These are phyloP conservation scores for Drosophila leontia DNA, from an alignment of 1,140 invertebrate species.

Conservation along the genomic window DNA sequence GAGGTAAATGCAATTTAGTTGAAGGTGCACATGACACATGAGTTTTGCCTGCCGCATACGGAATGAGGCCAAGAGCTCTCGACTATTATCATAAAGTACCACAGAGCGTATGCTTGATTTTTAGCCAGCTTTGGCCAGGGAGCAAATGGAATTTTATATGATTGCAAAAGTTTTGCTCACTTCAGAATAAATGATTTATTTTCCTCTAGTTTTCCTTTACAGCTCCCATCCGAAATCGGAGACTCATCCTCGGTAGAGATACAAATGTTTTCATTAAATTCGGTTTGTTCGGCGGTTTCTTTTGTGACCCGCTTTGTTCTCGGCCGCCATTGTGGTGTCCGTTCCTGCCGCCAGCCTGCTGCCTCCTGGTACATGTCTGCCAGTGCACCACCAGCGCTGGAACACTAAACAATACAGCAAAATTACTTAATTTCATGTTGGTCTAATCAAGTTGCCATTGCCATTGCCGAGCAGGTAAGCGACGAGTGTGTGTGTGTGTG, in stretches of 20 bases:
- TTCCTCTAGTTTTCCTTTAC: conserved; percentile 3
- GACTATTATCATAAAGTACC: conserved; percentile 26
- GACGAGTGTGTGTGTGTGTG: conserved; percentile 38
- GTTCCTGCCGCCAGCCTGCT: neutral
- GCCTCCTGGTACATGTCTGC: neutral
- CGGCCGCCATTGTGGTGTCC: conserved; percentile 51
- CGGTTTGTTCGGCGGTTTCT: conserved; percentile 58
- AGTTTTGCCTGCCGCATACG: conserved; percentile 23
- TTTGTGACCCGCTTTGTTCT: conserved; percentile 53
- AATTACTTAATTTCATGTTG: conserved; percentile 83
- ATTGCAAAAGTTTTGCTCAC: neutral
- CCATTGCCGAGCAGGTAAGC: conserved; percentile 62
- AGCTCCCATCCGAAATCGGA: neutral
- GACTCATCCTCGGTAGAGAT: conserved; percentile 35
- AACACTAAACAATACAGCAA: conserved; percentile 75
- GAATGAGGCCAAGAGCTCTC: conserved; percentile 20
- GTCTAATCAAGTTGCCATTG: conserved; percentile 82
- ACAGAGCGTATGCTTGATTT: conserved; percentile 28
- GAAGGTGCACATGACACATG: conserved; percentile 19
- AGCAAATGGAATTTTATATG: conserved; percentile 18
- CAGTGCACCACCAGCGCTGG: conserved; percentile 32
- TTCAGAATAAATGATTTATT: conserved; percentile 1
- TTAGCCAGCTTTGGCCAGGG: neutral
- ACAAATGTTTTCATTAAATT: conserved; percentile 68
- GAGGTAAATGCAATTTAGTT: conserved; percentile 36